These are phyloP conservation scores for Muscicapa striata DNA, from an alignment of 2,797 vertebrate species.

Conservation along the genomic window DNA sequence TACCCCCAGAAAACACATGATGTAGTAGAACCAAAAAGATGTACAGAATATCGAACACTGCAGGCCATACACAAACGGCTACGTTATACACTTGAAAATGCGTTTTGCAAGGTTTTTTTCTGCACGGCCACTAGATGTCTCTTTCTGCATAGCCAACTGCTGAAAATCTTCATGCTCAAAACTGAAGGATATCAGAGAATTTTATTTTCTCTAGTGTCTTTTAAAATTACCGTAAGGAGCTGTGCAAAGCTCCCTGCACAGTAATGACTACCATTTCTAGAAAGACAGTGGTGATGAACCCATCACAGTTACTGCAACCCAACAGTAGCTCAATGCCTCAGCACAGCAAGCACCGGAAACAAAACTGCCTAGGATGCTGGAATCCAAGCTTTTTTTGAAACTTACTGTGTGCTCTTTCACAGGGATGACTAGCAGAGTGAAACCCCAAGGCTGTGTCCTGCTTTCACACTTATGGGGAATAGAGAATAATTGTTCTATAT, in stretches of 20 bases:
- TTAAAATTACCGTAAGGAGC: not conserved
- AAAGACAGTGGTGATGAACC: not conserved
- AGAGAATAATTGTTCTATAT: not conserved
- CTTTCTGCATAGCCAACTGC: conserved; percentile 73
- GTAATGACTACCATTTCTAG: conserved; percentile 34
- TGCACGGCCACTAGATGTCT: conserved; percentile 76
- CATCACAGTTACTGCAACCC: not conserved
- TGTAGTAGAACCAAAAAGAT: not conserved
- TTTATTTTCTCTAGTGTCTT: conserved; percentile 52
- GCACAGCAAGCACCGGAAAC: conserved; percentile 39
- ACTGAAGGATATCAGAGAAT: conserved; percentile 32
- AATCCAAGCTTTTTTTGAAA: conserved; percentile 42
- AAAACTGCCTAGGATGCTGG: conserved; percentile 22
- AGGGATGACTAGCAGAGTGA: conserved; percentile 21
- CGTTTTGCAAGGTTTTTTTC: conserved; percentile 29
- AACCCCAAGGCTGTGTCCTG: conserved; percentile 44
- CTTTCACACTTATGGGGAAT: not conserved
- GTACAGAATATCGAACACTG: not conserved
- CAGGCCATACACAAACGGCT: not conserved
- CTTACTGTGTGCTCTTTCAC: conserved; percentile 16
- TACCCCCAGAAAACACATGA: not conserved
- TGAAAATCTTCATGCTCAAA: conserved; percentile 12
- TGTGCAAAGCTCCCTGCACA: conserved; percentile 39
- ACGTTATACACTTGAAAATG: not conserved
- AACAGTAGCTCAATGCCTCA: not conserved